Percentiles rank a stretch among this genome's conserved stretches.
phyloP scores from a whole-genome alignment of 2,797 vertebrate genomes.

The Alosa sapidissima region DNA sequence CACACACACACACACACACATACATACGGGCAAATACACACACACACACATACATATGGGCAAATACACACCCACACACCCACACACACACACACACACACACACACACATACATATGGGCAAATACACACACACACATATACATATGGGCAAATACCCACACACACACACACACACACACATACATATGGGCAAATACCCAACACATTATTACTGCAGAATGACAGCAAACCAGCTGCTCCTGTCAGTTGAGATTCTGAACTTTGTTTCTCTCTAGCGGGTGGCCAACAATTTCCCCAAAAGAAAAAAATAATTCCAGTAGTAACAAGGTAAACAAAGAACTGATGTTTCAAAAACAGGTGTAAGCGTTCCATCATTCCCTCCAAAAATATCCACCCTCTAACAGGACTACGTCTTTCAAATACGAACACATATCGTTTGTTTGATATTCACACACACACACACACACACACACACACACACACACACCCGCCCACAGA shows the following conservation, averaged over 20 bases:
- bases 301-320: slow-evolving; percentile 12
- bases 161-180: no score
- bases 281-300: background rate
- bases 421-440: background rate
- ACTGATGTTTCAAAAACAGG: background rate
- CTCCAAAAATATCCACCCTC: background rate
- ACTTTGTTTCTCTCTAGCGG: background rate
- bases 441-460: background rate
- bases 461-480: background rate
- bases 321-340: background rate
- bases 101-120: no score
- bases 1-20: no score
- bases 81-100: no score
- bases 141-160: no score
- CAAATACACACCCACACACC: no score
- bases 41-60: no score
- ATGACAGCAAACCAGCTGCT: slow-evolving; percentile 18
- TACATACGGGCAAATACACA: no score
- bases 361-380: background rate
- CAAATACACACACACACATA: no score
- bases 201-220: background rate
- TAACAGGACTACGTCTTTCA: background rate
- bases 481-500: no score
- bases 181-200: background rate
- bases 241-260: background rate